Evolutionary conservation across 2,888 invertebrate genomes (phyloP), one percentile per base, ranked within the genome.

Genomic region (Pterobdella sp.): DNA sequence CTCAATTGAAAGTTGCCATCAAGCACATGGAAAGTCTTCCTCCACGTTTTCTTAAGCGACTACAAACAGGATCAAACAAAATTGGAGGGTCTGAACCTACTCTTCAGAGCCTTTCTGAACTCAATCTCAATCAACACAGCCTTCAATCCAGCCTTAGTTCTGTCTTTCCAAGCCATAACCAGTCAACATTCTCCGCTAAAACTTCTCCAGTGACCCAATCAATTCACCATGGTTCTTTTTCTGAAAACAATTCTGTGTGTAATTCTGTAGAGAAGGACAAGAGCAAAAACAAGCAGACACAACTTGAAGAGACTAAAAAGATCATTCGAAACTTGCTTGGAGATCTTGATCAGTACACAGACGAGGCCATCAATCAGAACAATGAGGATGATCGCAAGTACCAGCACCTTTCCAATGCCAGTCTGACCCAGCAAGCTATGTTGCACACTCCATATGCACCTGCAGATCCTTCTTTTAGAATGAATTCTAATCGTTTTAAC

Each of bases 11-110:
- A 69, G 78, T 78, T 26, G 78, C 78, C 32, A 76, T 77, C 35
- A 78, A 78, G 63, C 78, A 78, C 73, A 78, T 78, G 78, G 76
- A 76, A 31, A 77, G 75, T 63, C 69, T 78, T 49, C 78, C 78
- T 7, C 78, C 78, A 18, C 60, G 78, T 31, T 78, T 78, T 56
- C 70, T 77, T 29, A 68, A 75, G 26, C 73, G 74, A 29, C 70
- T 78, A 31, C 75, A 78, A 56, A 73, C 72, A 14, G 76, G 73
- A 1, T 72, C 71, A 63, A 68, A 75, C 18, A 36, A 69, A 7
- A 68, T 74, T 31, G 35, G 73, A 22, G 73, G 73, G 31, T 68
- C 68, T 29, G 73, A 73, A 34, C 73, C 73, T 22, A 60, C 69
- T n/a, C 37, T 73, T 1, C 49, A 60, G 60, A 67, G 73, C 34